Percentiles rank a stretch among this genome's conserved stretches.
These are phyloP conservation scores for Echinops telfairi DNA, from an alignment of 2,113 vertebrate genomes.

Conservation along the genomic window DNA sequence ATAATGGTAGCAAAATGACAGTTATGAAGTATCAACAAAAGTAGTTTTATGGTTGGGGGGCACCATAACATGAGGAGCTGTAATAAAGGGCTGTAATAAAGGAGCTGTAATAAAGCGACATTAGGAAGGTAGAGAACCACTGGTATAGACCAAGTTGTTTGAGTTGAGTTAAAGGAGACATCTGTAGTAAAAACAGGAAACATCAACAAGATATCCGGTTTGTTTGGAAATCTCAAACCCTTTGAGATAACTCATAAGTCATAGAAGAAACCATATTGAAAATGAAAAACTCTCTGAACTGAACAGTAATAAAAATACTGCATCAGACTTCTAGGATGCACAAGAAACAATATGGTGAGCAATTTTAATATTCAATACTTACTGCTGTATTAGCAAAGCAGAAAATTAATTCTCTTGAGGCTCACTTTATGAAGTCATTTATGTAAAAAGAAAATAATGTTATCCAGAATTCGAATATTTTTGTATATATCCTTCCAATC, in stretches of 20 bases:
- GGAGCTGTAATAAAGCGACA: too few relatives aligned
- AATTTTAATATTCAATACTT: conserved; percentile 23
- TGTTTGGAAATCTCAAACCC: conserved; percentile 53
- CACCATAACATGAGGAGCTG: too few relatives aligned
- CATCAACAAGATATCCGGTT: not conserved
- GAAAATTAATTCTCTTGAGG: not conserved
- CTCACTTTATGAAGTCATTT: conserved; percentile 6
- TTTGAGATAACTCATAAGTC: conserved; percentile 15
- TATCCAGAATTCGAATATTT: not conserved
- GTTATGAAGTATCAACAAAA: too few relatives aligned
- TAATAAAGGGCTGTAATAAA: too few relatives aligned
- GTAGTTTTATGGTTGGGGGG: too few relatives aligned
- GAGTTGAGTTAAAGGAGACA: conserved; percentile 13
- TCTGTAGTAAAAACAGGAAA: conserved; percentile 32
- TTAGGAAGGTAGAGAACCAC: too few relatives aligned
- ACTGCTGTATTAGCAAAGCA: conserved; percentile 12
- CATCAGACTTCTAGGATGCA: conserved; percentile 30
- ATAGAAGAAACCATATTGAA: conserved; percentile 37
- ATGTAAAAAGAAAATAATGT: conserved; percentile 43
- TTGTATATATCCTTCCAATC: not conserved
- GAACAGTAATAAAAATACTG: conserved; percentile 41
- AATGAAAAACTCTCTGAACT: conserved; percentile 43
- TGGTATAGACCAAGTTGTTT: not conserved
- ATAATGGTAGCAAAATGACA: too few relatives aligned
- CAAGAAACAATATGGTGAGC: conserved; percentile 22